A percentile compares a stretch with the other conserved stretches of the same genome.
Conservation (phyloP, 2,797 vertebrate species). For the Antrozous pallidus region DNA sequence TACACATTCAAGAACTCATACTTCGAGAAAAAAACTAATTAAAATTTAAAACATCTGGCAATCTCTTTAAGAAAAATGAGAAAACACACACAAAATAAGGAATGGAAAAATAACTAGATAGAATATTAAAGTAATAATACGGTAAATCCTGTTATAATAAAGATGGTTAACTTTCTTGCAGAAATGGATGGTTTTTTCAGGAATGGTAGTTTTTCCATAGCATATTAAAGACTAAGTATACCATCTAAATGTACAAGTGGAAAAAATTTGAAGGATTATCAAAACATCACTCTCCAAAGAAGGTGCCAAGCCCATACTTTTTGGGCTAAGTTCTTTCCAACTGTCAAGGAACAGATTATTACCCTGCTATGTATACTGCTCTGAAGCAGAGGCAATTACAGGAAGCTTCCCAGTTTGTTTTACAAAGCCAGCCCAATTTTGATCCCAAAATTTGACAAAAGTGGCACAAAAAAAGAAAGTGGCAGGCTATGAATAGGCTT, state of each 20-base stretch:
- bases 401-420: not conserved
- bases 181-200: not conserved
- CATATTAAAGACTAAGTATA: not conserved
- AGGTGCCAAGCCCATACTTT: not conserved
- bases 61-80: constrained; percentile 33
- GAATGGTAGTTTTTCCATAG: not conserved
- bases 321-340: not conserved
- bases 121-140: not conserved
- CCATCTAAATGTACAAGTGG: not conserved
- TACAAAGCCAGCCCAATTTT: not conserved
- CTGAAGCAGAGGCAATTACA: not conserved
- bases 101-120: not conserved
- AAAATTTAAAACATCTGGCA: constrained; percentile 61
- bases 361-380: fast-evolving
- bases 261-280: not conserved
- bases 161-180: not conserved
- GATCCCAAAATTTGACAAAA: not conserved
- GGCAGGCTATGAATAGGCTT: constrained; percentile 4
- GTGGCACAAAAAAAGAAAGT: not conserved
- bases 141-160: not conserved
- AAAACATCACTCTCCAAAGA: not conserved
- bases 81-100: not conserved
- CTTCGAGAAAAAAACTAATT: not conserved
- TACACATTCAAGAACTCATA: constrained; percentile 44
- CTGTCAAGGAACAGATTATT: not conserved